Conservation (phyloP, 2,888 invertebrate species). For the Mamestra brassicae region DNA sequence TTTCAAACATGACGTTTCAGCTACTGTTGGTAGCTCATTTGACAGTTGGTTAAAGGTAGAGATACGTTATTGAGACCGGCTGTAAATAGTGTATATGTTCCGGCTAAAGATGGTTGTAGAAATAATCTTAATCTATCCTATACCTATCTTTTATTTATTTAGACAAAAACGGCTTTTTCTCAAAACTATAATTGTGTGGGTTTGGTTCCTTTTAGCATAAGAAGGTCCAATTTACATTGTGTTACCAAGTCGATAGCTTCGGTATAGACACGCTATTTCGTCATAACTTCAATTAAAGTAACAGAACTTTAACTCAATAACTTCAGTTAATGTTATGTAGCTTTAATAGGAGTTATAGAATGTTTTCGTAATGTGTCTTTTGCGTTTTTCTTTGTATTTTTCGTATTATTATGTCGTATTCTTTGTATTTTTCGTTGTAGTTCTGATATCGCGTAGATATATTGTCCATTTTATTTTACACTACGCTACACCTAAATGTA, state of each 20-base stretch:
- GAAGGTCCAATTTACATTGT: conserved; percentile 14
- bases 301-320: conserved; percentile 54
- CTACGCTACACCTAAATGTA: background rate
- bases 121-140: too few species aligned
- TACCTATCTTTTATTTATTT: too few species aligned
- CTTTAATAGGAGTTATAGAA: conserved; percentile 47
- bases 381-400: conserved; percentile 45
- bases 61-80: too few species aligned
- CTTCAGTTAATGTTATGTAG: conserved; percentile 52
- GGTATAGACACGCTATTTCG: conserved; percentile 58
- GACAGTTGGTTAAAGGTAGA: too few species aligned
- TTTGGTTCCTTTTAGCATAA: too few species aligned
- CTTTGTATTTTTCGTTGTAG: background rate
- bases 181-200: too few species aligned
- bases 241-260: conserved; percentile 29
- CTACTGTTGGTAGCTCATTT: too few species aligned
- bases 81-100: background rate
- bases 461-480: background rate
- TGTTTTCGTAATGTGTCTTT: conserved; percentile 53
- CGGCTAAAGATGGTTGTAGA: too few species aligned
- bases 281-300: conserved; percentile 54
- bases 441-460: background rate
- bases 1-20: too few species aligned
- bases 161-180: too few species aligned
- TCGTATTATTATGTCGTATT: background rate